Evolutionary conservation across 92 coral and sea anemone species (phyloP).

Genomic region (Desmophyllum pertusum): DNA sequence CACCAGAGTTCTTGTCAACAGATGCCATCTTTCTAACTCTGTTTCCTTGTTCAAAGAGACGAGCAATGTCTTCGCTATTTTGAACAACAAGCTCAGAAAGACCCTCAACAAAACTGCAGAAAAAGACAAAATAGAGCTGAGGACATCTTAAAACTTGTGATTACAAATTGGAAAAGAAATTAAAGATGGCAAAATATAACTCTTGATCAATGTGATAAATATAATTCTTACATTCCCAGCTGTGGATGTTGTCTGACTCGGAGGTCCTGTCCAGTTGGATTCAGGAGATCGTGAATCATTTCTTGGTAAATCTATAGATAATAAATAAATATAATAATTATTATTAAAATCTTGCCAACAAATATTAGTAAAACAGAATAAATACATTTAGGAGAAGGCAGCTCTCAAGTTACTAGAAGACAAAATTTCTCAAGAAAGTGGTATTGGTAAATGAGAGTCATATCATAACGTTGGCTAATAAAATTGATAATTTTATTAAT

Average conservation of each 20-base stretch:
- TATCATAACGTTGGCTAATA: too few species aligned
- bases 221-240: conserved; percentile 87
- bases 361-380: too few species aligned
- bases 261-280: conserved; percentile 95
- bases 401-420: too few species aligned
- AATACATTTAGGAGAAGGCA: neutral
- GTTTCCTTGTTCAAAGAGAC: conserved; percentile 96
- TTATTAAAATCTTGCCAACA: too few species aligned
- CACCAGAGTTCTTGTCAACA: conserved; percentile 81
- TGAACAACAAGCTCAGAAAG: conserved; percentile 92
- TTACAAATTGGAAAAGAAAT: too few species aligned
- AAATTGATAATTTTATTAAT: too few species aligned
- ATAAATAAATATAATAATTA: too few species aligned
- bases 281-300: conserved; percentile 86
- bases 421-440: too few species aligned
- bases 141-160: too few species aligned
- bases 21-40: conserved; percentile 92
- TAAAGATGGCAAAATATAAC: too few species aligned
- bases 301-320: conserved; percentile 83
- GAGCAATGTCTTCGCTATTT: conserved; percentile 87
- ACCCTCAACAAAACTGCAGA: conserved; percentile 86
- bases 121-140: neutral
- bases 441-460: too few species aligned
- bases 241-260: conserved; percentile 94
- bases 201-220: neutral